Conservation (phyloP, 2,113 vertebrate genomes). For the Scolopax mira region DNA sequence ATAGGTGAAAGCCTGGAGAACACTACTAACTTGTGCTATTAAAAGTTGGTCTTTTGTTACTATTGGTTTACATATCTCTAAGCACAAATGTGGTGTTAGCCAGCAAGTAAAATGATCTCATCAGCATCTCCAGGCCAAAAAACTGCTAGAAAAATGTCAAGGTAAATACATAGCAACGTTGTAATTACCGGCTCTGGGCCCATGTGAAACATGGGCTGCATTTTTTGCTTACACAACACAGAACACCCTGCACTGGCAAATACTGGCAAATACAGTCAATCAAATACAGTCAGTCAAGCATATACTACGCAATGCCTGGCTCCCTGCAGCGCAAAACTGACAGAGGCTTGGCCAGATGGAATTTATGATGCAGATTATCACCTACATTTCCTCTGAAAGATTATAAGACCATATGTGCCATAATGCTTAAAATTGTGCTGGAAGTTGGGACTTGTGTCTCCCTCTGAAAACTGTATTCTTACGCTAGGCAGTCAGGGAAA, state of each 20-base stretch:
- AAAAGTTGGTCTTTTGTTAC: background rate
- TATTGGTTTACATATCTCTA: background rate
- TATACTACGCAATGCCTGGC: background rate
- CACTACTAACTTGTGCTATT: background rate
- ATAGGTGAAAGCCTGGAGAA: background rate
- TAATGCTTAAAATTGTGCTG: background rate
- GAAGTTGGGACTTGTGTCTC: background rate
- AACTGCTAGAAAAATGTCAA: background rate
- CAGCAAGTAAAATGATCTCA: background rate
- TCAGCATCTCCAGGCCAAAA: background rate
- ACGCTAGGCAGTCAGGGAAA: background rate
- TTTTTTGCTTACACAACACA: background rate
- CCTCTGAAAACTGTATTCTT: background rate
- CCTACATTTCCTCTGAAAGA: background rate
- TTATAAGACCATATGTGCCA: background rate
- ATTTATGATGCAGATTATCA: background rate
- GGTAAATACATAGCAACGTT: background rate
- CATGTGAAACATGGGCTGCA: accelerated
- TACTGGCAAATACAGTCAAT: accelerated
- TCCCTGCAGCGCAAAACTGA: background rate
- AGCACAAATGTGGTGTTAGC: background rate
- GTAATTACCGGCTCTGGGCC: background rate
- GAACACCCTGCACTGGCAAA: background rate
- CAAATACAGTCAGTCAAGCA: accelerated
- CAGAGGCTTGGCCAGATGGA: background rate